Percentiles rank a stretch among this genome's conserved stretches.
Conservation (phyloP, 2,797 vertebrate species). For the Fistularia commersonii region DNA sequence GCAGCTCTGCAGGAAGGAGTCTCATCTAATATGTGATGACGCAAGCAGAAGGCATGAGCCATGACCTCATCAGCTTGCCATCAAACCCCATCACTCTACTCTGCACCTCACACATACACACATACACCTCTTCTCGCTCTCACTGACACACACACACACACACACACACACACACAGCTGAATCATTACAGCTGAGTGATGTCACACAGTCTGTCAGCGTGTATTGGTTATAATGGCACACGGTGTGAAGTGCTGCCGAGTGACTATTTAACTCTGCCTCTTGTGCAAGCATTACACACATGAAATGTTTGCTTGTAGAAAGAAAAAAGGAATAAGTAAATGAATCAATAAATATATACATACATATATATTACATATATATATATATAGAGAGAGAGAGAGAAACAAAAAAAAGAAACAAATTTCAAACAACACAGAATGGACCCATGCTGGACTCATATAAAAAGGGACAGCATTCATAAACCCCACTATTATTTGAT, state of each 20-base stretch:
- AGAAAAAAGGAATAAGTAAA: too few species aligned
- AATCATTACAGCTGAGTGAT: slow-evolving; percentile 42
- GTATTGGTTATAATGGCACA: slow-evolving; percentile 17
- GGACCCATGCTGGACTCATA: too few species aligned
- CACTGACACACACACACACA: slow-evolving; percentile 5
- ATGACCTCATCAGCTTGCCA: slow-evolving; percentile 55
- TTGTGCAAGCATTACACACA: slow-evolving; percentile 15
- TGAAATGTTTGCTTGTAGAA: too few species aligned
- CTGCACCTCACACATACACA: slow-evolving; percentile 19
- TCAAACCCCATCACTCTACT: too few species aligned
- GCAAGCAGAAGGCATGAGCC: slow-evolving; percentile 55
- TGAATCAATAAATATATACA: too few species aligned
- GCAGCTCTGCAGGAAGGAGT: slow-evolving; percentile 33
- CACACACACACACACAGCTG: slow-evolving; percentile 17
- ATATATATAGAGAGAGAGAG: too few species aligned
- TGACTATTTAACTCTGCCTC: background rate
- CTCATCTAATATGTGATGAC: slow-evolving; percentile 55
- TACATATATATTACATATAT: too few species aligned
- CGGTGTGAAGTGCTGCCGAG: slow-evolving; percentile 9
- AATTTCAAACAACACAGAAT: too few species aligned
- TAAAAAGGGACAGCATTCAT: too few species aligned
- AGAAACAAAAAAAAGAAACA: too few species aligned
- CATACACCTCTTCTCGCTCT: slow-evolving; percentile 5
- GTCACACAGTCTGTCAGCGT: slow-evolving; percentile 38
- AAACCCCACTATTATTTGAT: too few species aligned